phyloP scores from a whole-genome alignment of 2,797 vertebrate genomes.

The Sebastes itinus region DNA sequence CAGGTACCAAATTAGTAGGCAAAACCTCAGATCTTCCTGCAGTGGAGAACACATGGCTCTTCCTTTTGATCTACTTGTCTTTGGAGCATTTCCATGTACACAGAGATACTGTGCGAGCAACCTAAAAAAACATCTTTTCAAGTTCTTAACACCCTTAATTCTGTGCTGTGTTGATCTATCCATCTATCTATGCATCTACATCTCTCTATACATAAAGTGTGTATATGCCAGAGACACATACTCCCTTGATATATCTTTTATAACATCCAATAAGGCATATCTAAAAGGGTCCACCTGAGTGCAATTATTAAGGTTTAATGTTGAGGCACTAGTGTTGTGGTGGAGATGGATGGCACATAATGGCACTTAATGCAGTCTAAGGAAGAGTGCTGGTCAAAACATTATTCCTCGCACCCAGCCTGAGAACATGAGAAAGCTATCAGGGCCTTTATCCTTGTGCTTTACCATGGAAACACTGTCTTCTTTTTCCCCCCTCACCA shows the following conservation, averaged over 20 bases:
- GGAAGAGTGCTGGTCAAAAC: conserved; percentile 49
- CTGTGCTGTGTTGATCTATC: neutral
- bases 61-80: conserved; percentile 66
- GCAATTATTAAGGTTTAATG: conserved; percentile 62
- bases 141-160: neutral
- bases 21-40: conserved; percentile 61
- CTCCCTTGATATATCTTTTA: neutral
- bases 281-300: conserved; percentile 31
- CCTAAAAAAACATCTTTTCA: conserved; percentile 1
- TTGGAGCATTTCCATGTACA: conserved; percentile 61
- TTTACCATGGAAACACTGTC: conserved; percentile 47
- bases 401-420: conserved; percentile 30
- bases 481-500: neutral
- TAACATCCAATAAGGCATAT: neutral
- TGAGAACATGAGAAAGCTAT: conserved; percentile 67
- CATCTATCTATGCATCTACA: neutral
- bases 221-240: neutral
- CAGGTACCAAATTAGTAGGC: conserved; percentile 69
- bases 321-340: conserved; percentile 1
- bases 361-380: conserved; percentile 48
- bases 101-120: conserved; percentile 41
- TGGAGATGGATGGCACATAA: conserved; percentile 47
- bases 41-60: conserved; percentile 63
- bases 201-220: neutral
- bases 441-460: conserved; percentile 34